These are phyloP conservation scores for Nemapogon koenigi DNA, from an alignment of 2,888 invertebrate genomes.

Conservation along the genomic window DNA sequence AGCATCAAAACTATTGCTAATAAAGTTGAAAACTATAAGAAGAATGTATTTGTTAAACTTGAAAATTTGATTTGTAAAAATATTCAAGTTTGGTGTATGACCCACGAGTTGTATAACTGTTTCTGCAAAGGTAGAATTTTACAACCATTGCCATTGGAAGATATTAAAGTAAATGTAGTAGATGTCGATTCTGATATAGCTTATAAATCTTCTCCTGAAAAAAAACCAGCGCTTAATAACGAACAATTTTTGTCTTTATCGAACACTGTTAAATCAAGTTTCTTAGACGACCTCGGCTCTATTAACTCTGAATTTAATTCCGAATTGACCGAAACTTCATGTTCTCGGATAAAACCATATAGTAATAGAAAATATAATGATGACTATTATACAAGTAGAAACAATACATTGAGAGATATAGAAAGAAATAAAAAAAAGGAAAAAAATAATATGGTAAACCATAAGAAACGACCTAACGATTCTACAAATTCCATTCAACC, in stretches of 20 bases:
- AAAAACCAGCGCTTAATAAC: background rate
- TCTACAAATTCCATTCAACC: too few species aligned
- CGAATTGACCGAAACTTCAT: too few species aligned
- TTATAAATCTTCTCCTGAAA: background rate
- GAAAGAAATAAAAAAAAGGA: conserved; percentile 7
- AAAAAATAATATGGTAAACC: background rate
- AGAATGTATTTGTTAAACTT: background rate
- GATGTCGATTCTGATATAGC: too few species aligned
- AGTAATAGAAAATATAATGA: conserved; percentile 30
- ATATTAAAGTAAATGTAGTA: too few species aligned
- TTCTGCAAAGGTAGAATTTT: conserved; percentile 52
- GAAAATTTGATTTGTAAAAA: conserved; percentile 25
- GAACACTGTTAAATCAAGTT: too few species aligned
- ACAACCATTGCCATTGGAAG: conserved; percentile 1
- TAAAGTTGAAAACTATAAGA: too few species aligned
- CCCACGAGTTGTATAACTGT: conserved; percentile 71
- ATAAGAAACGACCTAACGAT: background rate
- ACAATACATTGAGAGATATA: too few species aligned
- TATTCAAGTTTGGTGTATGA: conserved; percentile 70
- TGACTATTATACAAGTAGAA: conserved; percentile 26
- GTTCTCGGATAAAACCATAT: conserved; percentile 32
- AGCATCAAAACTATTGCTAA: conserved; percentile 18
- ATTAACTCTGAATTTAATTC: too few species aligned
- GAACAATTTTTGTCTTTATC: too few species aligned
- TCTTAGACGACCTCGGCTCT: too few species aligned